These are phyloP conservation scores for Actinostola sp. DNA, from an alignment of 92 coral and sea anemone species.

Conservation along the genomic window DNA sequence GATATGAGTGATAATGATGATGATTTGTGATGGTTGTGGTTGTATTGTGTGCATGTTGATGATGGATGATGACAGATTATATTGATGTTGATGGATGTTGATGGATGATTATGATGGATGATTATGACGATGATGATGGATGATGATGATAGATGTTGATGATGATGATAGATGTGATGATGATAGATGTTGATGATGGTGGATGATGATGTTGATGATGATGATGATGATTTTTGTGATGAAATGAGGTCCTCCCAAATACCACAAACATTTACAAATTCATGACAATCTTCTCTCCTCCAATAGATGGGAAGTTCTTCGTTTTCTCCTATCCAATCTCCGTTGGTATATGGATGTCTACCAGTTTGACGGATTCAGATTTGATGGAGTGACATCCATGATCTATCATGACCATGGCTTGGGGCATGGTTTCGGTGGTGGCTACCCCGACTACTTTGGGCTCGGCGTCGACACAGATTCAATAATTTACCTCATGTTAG, in stretches of 20 bases:
- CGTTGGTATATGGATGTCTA: constrained; percentile 92
- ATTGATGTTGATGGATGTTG: too few species aligned
- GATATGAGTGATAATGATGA: background rate
- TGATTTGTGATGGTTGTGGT: background rate
- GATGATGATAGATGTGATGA: too few species aligned
- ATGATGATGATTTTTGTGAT: too few species aligned
- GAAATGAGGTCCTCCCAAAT: too few species aligned
- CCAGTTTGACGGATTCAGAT: constrained; percentile 96
- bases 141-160: too few species aligned
- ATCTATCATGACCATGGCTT: constrained; percentile 96
- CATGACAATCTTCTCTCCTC: background rate
- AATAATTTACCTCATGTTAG: constrained; percentile 86
- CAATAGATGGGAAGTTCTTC: constrained; percentile 88
- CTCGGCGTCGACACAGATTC: constrained; percentile 98
- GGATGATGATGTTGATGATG: too few species aligned
- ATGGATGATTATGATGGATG: too few species aligned
- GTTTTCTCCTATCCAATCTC: constrained; percentile 92
- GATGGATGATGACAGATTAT: too few species aligned
- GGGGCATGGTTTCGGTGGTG: constrained; percentile 98
- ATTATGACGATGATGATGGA: too few species aligned
- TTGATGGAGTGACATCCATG: constrained; percentile 99
- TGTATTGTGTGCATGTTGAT: too few species aligned
- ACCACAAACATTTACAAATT: too few species aligned
- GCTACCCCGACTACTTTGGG: constrained; percentile 92
- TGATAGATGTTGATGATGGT: too few species aligned